Base-by-base conservation (phyloP, 2,888 invertebrate genomes). In the Rhagonycha lutea region DNA sequence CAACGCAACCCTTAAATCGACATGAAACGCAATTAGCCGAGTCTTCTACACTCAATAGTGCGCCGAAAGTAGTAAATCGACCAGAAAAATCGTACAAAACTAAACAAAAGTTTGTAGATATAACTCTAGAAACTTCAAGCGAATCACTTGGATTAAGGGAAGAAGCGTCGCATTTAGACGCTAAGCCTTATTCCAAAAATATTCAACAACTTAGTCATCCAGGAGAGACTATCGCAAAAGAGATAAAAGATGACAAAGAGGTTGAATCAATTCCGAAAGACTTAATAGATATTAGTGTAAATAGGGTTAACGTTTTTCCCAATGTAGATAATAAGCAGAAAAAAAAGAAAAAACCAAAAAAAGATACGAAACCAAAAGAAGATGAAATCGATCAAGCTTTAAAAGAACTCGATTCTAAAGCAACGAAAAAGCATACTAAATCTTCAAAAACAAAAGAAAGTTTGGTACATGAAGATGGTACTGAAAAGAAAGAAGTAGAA, bases 341-440 rank as follows among this genome's bases (percentile, higher is more conserved):
- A 63, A 82, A 82, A 70, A 82, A 80, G 72, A 80, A 78, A 60
- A 87, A 85, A 69, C 67, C 74, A 18, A 85, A 83, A 72, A 84
- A 84, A 73, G 79, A 81, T 3, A 78, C 72, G 24, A 78, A 78
- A 73, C 67, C 71, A 11, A 69, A 83, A 14, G 87, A 86, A 67
- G 89, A 89, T 78, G 89, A 89, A 80, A 88, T 89, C 69, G 89
- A 89, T 74, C 87, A 87, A 78, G 89, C 89, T 69, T 81, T 89
- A 47, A 88, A 86, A 81, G 89, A 89, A 82, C 89, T 75, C 68
- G 68, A 73, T 71, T 69, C 62, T 14, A 32, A 18, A 62, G 70
- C 77, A 32, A 69, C 77, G 71, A 69, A 75, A 69, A 75, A 72
- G 29, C 72, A 76, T 69, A 4, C 18, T 10, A 14, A n/a, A 24